These are phyloP conservation scores for Oceanodroma leucorhoa DNA, from an alignment of 2,797 vertebrate species.

Conservation along the genomic window DNA sequence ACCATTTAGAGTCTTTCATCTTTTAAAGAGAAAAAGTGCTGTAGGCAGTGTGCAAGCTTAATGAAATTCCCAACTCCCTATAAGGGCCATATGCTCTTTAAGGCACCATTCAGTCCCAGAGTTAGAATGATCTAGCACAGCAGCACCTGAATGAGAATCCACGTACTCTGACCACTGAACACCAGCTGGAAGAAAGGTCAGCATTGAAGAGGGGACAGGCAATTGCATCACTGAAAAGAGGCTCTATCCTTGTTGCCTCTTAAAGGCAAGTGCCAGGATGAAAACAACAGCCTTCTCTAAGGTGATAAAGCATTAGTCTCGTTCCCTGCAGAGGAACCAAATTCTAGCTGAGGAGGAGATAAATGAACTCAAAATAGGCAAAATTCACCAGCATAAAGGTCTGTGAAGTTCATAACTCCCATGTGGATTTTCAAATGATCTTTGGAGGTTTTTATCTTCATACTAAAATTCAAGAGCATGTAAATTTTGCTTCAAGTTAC, in stretches of 20 bases:
- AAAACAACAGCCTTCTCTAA: neutral
- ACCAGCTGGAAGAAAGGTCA: neutral
- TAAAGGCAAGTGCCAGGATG: neutral
- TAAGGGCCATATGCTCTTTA: neutral
- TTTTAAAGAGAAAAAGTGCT: neutral
- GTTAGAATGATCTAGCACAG: neutral
- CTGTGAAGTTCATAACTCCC: neutral
- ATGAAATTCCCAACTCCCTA: neutral
- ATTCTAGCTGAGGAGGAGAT: neutral
- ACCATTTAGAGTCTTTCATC: neutral
- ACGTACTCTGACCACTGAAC: fast-evolving
- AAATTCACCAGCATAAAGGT: neutral
- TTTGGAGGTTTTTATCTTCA: neutral
- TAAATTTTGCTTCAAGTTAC: neutral
- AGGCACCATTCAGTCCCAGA: neutral
- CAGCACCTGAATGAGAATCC: neutral
- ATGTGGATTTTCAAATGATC: neutral
- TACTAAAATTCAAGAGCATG: neutral
- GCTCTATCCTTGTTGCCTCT: neutral
- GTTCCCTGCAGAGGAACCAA: neutral
- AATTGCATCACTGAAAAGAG: neutral
- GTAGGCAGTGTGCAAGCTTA: neutral
- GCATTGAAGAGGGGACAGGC: neutral
- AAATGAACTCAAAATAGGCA: neutral
- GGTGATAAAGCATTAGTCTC: neutral